These are phyloP conservation scores for Cherax destructor DNA, from an alignment of 1,140 invertebrate species.

Conservation along the genomic window DNA sequence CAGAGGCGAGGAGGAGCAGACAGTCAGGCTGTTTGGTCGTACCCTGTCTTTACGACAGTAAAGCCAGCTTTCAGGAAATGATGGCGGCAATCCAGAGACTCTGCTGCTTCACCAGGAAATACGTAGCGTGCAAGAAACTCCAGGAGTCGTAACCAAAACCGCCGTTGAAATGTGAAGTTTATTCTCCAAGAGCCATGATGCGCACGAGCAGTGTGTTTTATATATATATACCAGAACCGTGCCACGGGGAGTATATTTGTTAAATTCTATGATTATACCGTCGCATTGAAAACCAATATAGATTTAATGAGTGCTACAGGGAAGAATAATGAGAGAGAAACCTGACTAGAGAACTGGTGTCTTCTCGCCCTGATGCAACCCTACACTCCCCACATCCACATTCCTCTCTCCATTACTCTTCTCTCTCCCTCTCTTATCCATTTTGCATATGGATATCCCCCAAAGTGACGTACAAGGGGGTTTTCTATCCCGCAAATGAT, in stretches of 20 bases:
- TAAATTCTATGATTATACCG: neutral
- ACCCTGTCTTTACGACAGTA: slow-evolving; percentile 5
- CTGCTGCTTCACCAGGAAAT: neutral
- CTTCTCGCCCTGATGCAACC: neutral
- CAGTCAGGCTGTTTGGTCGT: slow-evolving; percentile 23
- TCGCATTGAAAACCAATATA: neutral
- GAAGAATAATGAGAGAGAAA: no score
- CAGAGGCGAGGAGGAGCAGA: slow-evolving; percentile 23
- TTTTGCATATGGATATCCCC: no score
- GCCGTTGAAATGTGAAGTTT: neutral
- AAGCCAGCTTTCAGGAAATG: neutral
- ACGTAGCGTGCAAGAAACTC: neutral
- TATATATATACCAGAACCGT: neutral
- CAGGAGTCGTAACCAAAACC: no score
- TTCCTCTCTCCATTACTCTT: neutral
- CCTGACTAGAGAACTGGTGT: neutral
- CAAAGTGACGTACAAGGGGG: no score
- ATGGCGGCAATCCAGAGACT: neutral
- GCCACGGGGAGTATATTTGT: neutral
- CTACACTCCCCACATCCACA: neutral
- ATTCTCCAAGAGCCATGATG: neutral
- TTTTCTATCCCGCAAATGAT: no score
- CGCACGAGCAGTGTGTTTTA: neutral
- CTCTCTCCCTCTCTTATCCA: no score
- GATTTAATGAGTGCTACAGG: no score